Percentiles rank a stretch among this genome's conserved stretches.
Evolutionary conservation across 2,797 vertebrate species (phyloP).

Genomic region (Podarcis lilfordi): DNA sequence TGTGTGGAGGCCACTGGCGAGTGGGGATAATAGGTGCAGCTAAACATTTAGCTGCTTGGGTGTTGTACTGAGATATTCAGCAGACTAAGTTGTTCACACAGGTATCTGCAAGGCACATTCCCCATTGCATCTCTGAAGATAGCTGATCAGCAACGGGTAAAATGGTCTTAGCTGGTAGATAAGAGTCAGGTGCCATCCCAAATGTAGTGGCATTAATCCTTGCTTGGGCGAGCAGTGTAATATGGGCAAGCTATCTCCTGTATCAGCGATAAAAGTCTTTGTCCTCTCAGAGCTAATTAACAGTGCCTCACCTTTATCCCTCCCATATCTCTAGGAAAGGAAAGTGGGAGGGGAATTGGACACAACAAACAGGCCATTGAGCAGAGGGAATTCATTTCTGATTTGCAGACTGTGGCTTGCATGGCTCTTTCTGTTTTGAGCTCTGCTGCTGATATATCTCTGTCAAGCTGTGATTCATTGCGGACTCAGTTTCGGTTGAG

Average conservation of each 20-base stretch:
- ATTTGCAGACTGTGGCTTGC: background rate
- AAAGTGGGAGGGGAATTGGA: background rate
- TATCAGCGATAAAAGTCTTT: background rate
- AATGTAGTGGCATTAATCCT: background rate
- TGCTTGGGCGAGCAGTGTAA: background rate
- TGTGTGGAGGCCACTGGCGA: background rate
- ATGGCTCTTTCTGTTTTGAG: conserved; percentile 1
- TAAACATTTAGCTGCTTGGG: too few species aligned
- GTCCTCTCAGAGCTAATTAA: conserved; percentile 2
- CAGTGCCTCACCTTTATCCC: background rate
- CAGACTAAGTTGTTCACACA: background rate
- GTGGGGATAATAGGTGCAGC: background rate
- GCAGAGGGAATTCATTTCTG: conserved; percentile 1
- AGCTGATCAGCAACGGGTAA: background rate
- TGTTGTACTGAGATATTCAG: background rate
- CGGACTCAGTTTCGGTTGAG: background rate
- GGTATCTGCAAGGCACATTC: background rate
- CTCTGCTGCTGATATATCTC: conserved; percentile 24
- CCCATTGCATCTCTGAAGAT: background rate
- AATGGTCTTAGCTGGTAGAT: background rate
- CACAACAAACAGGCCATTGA: background rate
- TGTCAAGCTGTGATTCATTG: conserved; percentile 36
- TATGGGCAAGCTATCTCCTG: background rate
- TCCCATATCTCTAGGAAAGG: background rate
- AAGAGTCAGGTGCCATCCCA: background rate